These are phyloP conservation scores for Stenurella melanura DNA, from an alignment of 2,888 invertebrate species.

Conservation along the genomic window DNA sequence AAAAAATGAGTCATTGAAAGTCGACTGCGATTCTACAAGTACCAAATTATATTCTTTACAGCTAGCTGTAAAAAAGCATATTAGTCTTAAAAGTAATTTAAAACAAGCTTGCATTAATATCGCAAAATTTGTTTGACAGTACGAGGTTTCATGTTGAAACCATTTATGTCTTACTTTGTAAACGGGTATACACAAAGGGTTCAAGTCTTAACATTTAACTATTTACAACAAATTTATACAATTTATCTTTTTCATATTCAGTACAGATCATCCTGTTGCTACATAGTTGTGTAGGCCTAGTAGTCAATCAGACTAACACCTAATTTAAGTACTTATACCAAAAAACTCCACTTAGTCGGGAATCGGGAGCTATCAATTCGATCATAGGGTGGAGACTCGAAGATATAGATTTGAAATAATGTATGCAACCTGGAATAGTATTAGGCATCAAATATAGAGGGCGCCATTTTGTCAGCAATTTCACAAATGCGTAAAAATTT, in stretches of 20 bases:
- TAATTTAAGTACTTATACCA: background rate
- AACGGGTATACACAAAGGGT: constrained; percentile 44
- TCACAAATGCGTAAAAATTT: no score
- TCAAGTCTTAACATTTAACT: constrained; percentile 44
- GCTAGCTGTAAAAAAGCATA: constrained; percentile 36
- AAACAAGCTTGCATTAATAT: constrained; percentile 36
- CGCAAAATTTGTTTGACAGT: constrained; percentile 34
- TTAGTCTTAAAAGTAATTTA: background rate
- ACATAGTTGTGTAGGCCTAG: background rate
- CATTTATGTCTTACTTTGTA: constrained; percentile 17
- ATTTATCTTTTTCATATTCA: constrained; percentile 39
- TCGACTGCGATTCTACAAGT: constrained; percentile 16
- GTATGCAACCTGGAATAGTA: no score
- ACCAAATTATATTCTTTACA: constrained; percentile 38
- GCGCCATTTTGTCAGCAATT: no score
- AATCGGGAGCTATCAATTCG: no score
- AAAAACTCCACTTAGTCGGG: no score
- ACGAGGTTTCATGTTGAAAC: constrained; percentile 26
- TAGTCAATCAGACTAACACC: background rate
- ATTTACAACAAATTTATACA: constrained; percentile 47
- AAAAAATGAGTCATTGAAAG: background rate
- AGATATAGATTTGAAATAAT: no score
- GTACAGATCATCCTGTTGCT: background rate
- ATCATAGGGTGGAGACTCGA: no score
- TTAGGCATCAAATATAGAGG: no score